Conservation (phyloP, 1,140 invertebrate species). For the Eufriesea mexicana region DNA sequence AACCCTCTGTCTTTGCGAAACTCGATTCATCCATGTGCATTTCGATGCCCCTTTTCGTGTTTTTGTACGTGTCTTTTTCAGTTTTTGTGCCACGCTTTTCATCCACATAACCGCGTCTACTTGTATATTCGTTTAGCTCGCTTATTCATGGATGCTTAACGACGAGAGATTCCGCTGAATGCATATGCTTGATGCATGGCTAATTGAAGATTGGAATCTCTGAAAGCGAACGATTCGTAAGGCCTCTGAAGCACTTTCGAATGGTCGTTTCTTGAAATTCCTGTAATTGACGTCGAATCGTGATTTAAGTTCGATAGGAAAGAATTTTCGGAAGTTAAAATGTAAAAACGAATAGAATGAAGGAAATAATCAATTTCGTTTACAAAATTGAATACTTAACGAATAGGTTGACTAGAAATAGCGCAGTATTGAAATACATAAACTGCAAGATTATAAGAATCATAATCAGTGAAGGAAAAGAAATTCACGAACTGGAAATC, state of each 20-base stretch:
- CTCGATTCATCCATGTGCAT: background rate
- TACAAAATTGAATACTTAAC: no score
- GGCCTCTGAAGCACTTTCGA: background rate
- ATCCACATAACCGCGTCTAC: background rate
- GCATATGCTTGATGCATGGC: constrained; percentile 77
- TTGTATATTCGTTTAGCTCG: background rate
- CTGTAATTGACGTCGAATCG: background rate
- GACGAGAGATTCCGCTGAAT: constrained; percentile 34
- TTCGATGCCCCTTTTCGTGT: background rate
- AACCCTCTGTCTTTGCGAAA: background rate
- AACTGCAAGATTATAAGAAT: no score
- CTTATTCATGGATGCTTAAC: background rate
- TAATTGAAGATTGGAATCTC: constrained; percentile 80
- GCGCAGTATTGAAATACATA: no score
- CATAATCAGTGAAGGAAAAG: no score
- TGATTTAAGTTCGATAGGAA: background rate
- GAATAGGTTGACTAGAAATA: no score
- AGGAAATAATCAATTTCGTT: no score
- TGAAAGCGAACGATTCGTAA: constrained; percentile 37
- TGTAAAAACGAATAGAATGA: no score
- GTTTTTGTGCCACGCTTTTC: background rate
- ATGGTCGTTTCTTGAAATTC: background rate
- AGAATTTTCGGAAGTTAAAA: background rate
- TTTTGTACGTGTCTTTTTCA: no score
- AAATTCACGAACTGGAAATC: no score